A percentile compares a stretch with the other conserved stretches of the same genome.
phyloP scores from a whole-genome alignment of 1,140 invertebrate species.

The Leptopilina clavipes region DNA sequence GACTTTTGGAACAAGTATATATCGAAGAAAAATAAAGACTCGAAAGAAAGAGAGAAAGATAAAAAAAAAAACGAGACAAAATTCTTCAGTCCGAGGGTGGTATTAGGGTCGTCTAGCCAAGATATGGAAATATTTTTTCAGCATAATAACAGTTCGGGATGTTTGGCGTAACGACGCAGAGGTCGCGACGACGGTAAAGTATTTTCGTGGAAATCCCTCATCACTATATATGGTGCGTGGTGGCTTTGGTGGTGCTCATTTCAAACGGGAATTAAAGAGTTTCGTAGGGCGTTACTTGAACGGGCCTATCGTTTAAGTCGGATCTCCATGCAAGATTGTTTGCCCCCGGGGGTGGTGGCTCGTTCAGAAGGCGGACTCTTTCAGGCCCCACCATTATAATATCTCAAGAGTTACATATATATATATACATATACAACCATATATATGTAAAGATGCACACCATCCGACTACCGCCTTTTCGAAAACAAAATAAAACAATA shows the following conservation, averaged over 20 bases:
- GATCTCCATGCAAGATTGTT: constrained; percentile 74
- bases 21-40: too few species aligned
- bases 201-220: constrained; percentile 68
- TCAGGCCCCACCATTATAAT: constrained; percentile 65
- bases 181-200: constrained; percentile 51
- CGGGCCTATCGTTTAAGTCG: constrained; percentile 74
- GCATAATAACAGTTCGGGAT: constrained; percentile 66
- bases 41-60: not conserved
- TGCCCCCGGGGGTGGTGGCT: constrained; percentile 68
- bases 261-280: constrained; percentile 70
- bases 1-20: too few species aligned
- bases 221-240: constrained; percentile 41
- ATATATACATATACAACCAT: constrained; percentile 27
- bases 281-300: constrained; percentile 68
- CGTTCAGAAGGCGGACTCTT: constrained; percentile 66
- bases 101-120: constrained; percentile 68
- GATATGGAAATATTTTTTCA: constrained; percentile 70
- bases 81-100: constrained; percentile 45
- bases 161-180: constrained; percentile 56
- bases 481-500: not conserved
- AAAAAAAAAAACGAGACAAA: constrained; percentile 21
- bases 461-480: constrained; percentile 50
- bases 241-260: constrained; percentile 55
- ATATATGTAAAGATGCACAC: constrained; percentile 43
- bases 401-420: constrained; percentile 51